Evolutionary conservation across 2,113 vertebrate species (phyloP), one percentile per base, ranked within the genome.

Genomic region (Notothenia rossii): DNA sequence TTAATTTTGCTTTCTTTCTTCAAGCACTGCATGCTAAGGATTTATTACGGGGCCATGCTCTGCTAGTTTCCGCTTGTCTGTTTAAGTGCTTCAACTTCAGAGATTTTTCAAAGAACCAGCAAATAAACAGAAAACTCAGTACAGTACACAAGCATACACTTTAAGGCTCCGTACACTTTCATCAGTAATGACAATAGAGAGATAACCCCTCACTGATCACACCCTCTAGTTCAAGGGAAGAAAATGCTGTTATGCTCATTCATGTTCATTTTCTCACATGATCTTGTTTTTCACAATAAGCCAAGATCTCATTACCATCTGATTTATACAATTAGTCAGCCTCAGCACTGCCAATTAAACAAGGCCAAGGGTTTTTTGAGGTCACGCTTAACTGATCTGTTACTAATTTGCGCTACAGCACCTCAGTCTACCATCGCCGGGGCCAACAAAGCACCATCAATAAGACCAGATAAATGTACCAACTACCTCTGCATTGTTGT

Each of bases 271-370:
- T 96, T 91, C 94, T 81, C 87, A 76, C 94, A 96, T 96, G 95
- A 92, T 95, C 95, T 94, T 92, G 91, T 95, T 94, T 94, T 94
- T 95, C 93, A 95, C 96, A 96, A 94, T 93, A 96, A 95, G 89
- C 92, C 88, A 93, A 91, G 94, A 96, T 96, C 93, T 96, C 95
- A 96, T 96, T 96, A 96, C 94, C 90, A 94, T 92, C 76, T 95
- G 94, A 96, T 96, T 96, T 96, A 96, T 91, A 94, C 94, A 96
- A 96, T 95, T 96, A 95, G 88, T 93, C 91, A 85, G 90, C 92
- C 95, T 95, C 92, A 87, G 89, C 94, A 92, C 89, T 93, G 96
- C 94, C 94, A 96, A 97, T 96, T 96, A 96, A 95, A 96, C 93
- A 95, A 95, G 93, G 94, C 94, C 94, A 96, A 93, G 94, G 94